phyloP scores from a whole-genome alignment of 2,113 vertebrate genomes.

The Polyodon spathula region DNA sequence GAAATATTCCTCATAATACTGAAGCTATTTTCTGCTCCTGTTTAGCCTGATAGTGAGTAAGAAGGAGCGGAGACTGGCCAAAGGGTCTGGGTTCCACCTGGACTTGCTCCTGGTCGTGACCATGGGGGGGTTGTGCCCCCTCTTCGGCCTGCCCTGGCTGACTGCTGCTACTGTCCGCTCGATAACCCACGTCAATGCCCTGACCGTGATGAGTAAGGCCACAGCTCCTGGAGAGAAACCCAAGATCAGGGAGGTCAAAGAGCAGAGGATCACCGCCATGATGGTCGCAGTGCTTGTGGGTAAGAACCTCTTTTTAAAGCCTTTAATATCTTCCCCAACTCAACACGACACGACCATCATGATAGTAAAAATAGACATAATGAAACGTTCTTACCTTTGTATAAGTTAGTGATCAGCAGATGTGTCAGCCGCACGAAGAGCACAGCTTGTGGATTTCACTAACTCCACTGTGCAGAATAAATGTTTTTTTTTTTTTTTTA shows the following conservation, averaged over 20 bases:
- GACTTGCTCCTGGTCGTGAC: constrained; percentile 89
- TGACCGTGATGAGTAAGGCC: constrained; percentile 94
- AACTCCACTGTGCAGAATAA: too few relatives aligned
- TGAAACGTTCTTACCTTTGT: too few relatives aligned
- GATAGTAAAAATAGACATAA: too few relatives aligned
- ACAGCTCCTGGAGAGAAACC: constrained; percentile 87
- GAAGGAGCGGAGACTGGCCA: constrained; percentile 81
- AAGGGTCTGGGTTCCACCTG: constrained; percentile 93
- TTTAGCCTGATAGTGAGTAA: constrained; percentile 90
- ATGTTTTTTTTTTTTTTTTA: too few relatives aligned
- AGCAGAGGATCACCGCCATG: constrained; percentile 86
- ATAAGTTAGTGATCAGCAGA: too few relatives aligned
- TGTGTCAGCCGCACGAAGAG: too few relatives aligned
- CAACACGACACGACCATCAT: too few relatives aligned
- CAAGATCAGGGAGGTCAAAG: constrained; percentile 90
- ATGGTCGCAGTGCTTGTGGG: constrained; percentile 83
- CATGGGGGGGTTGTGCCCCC: constrained; percentile 79
- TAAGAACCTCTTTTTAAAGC: constrained; percentile 46
- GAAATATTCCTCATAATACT: neutral
- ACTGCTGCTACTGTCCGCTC: constrained; percentile 88
- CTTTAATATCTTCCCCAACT: neutral
- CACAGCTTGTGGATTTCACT: too few relatives aligned
- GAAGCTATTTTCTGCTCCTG: neutral
- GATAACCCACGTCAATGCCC: constrained; percentile 86
- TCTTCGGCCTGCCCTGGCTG: constrained; percentile 92